These are phyloP conservation scores for Tolmerus cingulatus DNA, from an alignment of 2,888 invertebrate species.

Conservation along the genomic window DNA sequence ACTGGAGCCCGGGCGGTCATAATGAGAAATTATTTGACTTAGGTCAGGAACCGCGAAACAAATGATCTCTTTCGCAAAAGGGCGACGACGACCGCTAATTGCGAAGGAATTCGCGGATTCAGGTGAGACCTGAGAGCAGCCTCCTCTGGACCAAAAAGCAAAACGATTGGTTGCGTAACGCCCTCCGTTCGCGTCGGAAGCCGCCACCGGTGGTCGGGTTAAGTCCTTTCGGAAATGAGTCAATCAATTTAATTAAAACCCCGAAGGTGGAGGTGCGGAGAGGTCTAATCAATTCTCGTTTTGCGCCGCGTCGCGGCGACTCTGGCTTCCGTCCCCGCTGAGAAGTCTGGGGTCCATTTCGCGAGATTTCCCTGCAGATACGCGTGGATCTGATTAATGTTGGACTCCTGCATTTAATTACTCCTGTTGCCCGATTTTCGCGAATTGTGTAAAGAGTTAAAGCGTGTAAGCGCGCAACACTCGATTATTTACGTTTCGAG, in stretches of 20 bases:
- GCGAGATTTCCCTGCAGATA: not conserved
- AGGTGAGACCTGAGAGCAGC: not conserved
- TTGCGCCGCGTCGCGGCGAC: not conserved
- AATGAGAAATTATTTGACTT: not conserved
- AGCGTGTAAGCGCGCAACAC: not conserved
- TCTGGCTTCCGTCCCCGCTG: not conserved
- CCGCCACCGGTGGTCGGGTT: not conserved
- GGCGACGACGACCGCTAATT: not conserved
- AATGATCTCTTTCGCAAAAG: not conserved
- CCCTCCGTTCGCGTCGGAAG: not conserved
- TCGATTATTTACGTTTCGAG: not conserved
- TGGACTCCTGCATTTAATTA: not conserved
- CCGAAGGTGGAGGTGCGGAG: not conserved
- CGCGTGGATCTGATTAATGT: not conserved
- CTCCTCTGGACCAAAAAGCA: not conserved
- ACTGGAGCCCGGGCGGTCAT: not conserved
- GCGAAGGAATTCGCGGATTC: not conserved
- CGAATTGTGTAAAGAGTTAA: not conserved
- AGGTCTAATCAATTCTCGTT: not conserved
- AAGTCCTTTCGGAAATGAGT: slow-evolving; percentile 5
- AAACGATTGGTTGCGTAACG: not conserved
- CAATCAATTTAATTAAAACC: slow-evolving; percentile 7
- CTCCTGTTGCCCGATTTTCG: not conserved
- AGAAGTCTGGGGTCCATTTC: not conserved
- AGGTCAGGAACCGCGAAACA: not conserved